Percentiles rank a stretch among this genome's conserved stretches.
Conservation (phyloP, 92 coral and sea anemone genomes). For the Meandrina meandrites region DNA sequence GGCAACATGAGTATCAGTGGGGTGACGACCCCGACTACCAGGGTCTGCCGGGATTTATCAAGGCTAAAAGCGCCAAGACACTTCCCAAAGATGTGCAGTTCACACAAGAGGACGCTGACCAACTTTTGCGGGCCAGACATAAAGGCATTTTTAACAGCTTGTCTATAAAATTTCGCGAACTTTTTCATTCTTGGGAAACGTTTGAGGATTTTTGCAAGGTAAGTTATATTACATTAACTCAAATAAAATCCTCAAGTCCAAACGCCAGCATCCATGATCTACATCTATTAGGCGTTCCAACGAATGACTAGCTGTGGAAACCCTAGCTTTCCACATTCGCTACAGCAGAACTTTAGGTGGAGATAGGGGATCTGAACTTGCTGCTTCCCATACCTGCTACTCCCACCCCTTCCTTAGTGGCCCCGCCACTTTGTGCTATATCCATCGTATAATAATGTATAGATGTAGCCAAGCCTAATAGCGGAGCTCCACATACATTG, state of each 20-base stretch:
- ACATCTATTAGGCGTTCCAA: too few relatives aligned
- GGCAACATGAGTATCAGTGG: background rate
- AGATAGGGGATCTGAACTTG: too few relatives aligned
- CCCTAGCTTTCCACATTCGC: too few relatives aligned
- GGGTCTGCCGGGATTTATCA: conserved; percentile 66
- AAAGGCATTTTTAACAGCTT: background rate
- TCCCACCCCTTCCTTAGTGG: too few relatives aligned
- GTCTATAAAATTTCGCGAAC: background rate
- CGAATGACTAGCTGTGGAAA: too few relatives aligned
- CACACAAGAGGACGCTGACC: background rate
- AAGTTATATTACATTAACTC: background rate
- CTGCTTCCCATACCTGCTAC: too few relatives aligned
- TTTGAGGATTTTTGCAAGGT: conserved; percentile 1
- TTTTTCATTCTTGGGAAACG: background rate
- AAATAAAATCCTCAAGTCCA: background rate
- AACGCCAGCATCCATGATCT: background rate
- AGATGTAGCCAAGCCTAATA: too few relatives aligned
- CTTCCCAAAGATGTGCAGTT: background rate
- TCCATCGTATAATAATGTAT: too few relatives aligned
- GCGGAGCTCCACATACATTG: too few relatives aligned
- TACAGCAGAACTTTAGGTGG: too few relatives aligned
- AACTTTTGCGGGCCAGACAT: background rate
- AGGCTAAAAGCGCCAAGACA: conserved; percentile 24
- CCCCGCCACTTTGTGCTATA: too few relatives aligned
- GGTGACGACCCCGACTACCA: background rate